These are phyloP conservation scores for Sycophila texana DNA, from an alignment of 2,888 invertebrate genomes.

Conservation along the genomic window DNA sequence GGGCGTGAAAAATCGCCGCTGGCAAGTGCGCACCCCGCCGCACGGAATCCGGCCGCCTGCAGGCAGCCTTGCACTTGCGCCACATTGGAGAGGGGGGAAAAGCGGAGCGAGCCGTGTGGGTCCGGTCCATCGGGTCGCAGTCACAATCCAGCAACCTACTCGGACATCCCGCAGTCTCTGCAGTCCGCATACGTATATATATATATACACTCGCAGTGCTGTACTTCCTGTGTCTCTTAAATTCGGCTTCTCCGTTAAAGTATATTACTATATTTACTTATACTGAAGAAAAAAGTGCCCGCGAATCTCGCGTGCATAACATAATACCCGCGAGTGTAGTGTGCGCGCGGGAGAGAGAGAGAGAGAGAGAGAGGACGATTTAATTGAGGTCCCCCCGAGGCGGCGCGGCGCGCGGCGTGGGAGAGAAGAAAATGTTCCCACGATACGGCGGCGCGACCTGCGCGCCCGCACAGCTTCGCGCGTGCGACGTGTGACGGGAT, in stretches of 20 bases:
- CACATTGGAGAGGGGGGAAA: background rate
- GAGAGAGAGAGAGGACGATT: conserved; percentile 42
- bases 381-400: conserved; percentile 47
- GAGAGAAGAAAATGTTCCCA: conserved; percentile 72
- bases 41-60: background rate
- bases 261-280: too few relatives aligned
- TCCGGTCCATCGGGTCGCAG: background rate
- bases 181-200: too few relatives aligned
- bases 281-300: too few relatives aligned
- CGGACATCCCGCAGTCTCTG: too few relatives aligned
- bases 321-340: background rate
- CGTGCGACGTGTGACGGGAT: conserved; percentile 37
- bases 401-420: conserved; percentile 59
- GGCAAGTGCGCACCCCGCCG: background rate
- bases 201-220: too few relatives aligned
- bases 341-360: conserved; percentile 3
- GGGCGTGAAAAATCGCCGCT: background rate
- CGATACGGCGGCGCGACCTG: conserved; percentile 63
- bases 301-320: background rate
- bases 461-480: conserved; percentile 28
- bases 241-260: too few relatives aligned
- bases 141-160: too few relatives aligned
- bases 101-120: background rate
- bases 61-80: conserved; percentile 13
- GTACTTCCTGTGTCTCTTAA: too few relatives aligned